Evolutionary conservation across 2,888 invertebrate genomes (phyloP).

Genomic region (Microdon myrmicae): DNA sequence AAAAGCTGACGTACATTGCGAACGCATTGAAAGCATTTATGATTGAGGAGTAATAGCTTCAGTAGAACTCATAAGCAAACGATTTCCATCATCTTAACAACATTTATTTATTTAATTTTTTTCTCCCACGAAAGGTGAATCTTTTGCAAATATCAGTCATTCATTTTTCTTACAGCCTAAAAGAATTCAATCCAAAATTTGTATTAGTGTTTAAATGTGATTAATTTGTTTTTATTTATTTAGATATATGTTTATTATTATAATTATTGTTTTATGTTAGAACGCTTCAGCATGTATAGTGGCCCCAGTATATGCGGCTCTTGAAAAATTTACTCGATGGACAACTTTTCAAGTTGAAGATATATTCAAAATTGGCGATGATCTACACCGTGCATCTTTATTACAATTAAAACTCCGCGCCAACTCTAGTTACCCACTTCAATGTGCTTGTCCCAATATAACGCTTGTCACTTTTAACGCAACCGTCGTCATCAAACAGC

Average conservation of each 20-base stretch:
- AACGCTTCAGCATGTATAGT: slow-evolving; percentile 49
- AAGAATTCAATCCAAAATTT: no score
- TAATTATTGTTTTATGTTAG: slow-evolving; percentile 27
- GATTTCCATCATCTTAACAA: no score
- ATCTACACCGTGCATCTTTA: slow-evolving; percentile 42
- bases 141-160: no score
- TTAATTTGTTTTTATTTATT: no score
- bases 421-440: slow-evolving; percentile 32
- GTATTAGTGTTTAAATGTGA: no score
- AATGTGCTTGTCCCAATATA: slow-evolving; percentile 52
- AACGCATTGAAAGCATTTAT: no score
- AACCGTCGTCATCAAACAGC: slow-evolving; percentile 34
- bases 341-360: slow-evolving; percentile 25
- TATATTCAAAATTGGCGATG: slow-evolving; percentile 44
- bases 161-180: no score
- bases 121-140: no score
- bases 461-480: slow-evolving; percentile 38
- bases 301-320: slow-evolving; percentile 40
- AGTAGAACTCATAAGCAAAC: no score
- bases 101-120: background rate
- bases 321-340: slow-evolving; percentile 24
- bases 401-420: slow-evolving; percentile 26
- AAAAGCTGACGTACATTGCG: no score
- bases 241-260: background rate
- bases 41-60: no score